A percentile compares a stretch with the other conserved stretches of the same genome.
Evolutionary conservation across 1,140 invertebrate species (phyloP).

Genomic region (Brachionus asplanchnoidis): DNA sequence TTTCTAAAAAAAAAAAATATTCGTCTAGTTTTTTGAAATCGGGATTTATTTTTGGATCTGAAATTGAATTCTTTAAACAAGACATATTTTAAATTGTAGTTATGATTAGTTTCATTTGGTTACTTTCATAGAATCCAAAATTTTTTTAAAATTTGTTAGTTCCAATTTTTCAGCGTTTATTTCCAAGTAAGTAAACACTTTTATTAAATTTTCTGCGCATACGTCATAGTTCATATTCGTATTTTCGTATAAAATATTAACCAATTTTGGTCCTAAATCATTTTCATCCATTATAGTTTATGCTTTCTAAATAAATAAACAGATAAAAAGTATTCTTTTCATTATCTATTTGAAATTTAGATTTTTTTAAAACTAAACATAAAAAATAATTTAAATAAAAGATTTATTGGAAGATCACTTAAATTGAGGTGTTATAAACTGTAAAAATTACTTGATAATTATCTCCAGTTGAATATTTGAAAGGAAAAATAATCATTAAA

Average conservation of each 20-base stretch:
- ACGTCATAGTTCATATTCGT: conserved; percentile 14
- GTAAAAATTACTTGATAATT: no score
- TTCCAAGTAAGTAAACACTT: background rate
- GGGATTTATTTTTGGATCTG: background rate
- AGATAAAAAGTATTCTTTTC: background rate
- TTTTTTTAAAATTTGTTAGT: background rate
- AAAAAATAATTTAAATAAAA: no score
- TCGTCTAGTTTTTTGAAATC: background rate
- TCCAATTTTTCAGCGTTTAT: background rate
- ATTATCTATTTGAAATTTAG: background rate
- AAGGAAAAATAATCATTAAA: background rate
- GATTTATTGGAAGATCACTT: no score
- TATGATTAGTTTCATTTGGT: background rate
- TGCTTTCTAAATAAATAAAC: background rate
- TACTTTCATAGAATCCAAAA: background rate
- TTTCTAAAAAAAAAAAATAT: background rate
- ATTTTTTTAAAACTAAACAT: background rate
- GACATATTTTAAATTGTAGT: background rate
- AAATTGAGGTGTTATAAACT: no score
- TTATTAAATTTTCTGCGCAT: conserved; percentile 1
- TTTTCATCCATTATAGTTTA: background rate
- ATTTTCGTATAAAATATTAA: conserved; percentile 9
- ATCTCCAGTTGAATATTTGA: no score
- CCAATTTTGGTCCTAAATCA: background rate
- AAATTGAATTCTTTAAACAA: background rate